A percentile compares a stretch with the other conserved stretches of the same genome.
Evolutionary conservation across 92 coral and sea anemone species (phyloP).

Genomic region (Zoanthus sansibaricus): DNA sequence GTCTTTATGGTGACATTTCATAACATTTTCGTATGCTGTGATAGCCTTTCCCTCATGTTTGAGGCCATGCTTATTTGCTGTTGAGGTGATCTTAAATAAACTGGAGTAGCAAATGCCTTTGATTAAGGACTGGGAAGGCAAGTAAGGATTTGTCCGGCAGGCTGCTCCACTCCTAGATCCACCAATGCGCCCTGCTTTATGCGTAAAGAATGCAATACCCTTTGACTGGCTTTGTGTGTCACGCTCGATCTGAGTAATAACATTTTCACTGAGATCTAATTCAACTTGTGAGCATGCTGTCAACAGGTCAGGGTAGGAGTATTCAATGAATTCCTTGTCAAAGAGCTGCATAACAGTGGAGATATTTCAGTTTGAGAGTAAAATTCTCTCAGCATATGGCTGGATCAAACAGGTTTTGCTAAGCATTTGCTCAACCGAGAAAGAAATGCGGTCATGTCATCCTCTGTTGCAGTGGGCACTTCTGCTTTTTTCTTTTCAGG

Average conservation of each 20-base stretch:
- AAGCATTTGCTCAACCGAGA: slow-evolving; percentile 19
- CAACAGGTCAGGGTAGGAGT: slow-evolving; percentile 28
- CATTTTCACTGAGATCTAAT: slow-evolving; percentile 16
- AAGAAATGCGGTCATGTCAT: slow-evolving; percentile 31
- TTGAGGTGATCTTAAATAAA: slow-evolving; percentile 10
- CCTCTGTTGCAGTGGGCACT: slow-evolving; percentile 13
- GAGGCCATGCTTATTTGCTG: slow-evolving; percentile 31
- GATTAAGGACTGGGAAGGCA: slow-evolving; percentile 49
- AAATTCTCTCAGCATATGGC: slow-evolving; percentile 35
- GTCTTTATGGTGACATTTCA: slow-evolving; percentile 37
- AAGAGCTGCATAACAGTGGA: slow-evolving; percentile 27
- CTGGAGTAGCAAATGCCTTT: slow-evolving; percentile 39
- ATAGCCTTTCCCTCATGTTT: slow-evolving; percentile 37
- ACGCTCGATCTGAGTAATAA: slow-evolving; percentile 22
- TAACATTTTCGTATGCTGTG: slow-evolving; percentile 25
- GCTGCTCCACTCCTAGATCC: slow-evolving; percentile 36
- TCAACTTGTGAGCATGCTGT: slow-evolving; percentile 31
- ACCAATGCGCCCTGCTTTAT: slow-evolving; percentile 45
- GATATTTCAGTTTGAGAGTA: slow-evolving; percentile 36
- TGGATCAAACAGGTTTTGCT: slow-evolving; percentile 46
- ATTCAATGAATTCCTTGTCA: slow-evolving; percentile 32
- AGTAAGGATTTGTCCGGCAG: slow-evolving; percentile 32
- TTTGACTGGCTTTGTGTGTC: slow-evolving; percentile 37
- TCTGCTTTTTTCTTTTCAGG: slow-evolving; percentile 18
- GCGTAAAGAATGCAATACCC: slow-evolving; percentile 33